Conservation (phyloP, 2,797 vertebrate genomes). For the Leptatherina wallacei region DNA sequence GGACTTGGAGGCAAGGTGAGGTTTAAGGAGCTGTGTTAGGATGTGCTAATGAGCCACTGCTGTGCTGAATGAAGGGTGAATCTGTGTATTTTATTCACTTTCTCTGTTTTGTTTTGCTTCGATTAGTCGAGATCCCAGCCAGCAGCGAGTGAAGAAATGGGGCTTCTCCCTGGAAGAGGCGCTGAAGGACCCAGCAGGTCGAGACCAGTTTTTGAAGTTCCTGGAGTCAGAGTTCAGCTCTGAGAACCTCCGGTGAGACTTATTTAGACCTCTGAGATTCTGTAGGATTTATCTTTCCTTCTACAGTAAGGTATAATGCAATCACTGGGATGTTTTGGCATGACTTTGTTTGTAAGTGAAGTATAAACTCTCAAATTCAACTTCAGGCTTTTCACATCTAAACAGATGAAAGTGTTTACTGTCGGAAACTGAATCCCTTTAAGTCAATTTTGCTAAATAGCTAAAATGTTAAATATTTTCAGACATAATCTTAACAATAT, state of each 20-base stretch:
- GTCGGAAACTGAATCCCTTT: neutral
- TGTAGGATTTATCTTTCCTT: neutral
- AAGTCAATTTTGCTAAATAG: neutral
- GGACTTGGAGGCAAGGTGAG: slow-evolving; percentile 94
- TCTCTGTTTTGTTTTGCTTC: slow-evolving; percentile 1
- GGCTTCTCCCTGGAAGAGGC: slow-evolving; percentile 93
- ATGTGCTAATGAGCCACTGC: slow-evolving; percentile 5
- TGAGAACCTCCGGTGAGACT: slow-evolving; percentile 92
- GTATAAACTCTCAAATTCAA: too few species aligned
- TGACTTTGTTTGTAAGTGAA: neutral
- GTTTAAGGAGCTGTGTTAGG: neutral
- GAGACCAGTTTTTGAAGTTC: slow-evolving; percentile 94
- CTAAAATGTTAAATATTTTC: neutral
- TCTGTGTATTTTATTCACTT: neutral
- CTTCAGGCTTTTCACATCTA: neutral
- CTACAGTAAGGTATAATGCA: too few species aligned
- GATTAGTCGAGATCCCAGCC: slow-evolving; percentile 91
- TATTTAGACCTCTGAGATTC: neutral
- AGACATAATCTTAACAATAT: neutral
- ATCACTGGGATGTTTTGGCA: neutral
- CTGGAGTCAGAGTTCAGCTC: slow-evolving; percentile 98
- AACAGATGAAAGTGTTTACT: neutral
- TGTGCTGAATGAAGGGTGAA: slow-evolving; percentile 4
- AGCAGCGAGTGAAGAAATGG: slow-evolving; percentile 95
- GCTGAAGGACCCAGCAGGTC: slow-evolving; percentile 91